Evolutionary conservation across 2,113 vertebrate species (phyloP), one percentile per base, ranked within the genome.

Genomic region (Leptosomus discolor): DNA sequence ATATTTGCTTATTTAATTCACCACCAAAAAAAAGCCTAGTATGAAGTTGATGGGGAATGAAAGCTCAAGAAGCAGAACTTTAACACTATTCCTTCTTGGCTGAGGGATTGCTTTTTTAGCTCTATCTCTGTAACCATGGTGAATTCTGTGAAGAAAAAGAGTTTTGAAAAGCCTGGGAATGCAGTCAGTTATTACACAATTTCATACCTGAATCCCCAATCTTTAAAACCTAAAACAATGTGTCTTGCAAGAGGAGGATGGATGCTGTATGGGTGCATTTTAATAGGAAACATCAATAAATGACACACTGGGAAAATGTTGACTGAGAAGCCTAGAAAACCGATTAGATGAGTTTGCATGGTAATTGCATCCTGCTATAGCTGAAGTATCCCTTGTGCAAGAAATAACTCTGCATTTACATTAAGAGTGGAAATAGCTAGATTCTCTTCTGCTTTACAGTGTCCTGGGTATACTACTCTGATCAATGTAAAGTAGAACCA

Each of bases 51-150:
- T 71, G 34, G 26, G 16, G 26, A 92, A 89, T 56, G 46, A 93
- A 93, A 91, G 39, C 46, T 56, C 48, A 67, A 65, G 56, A 92
- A 91, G 45, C 19, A 95, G 60, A 90, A 94, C 19, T 93, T 77
- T 53, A 90, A 16, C 11, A 37, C 27, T 84, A 21, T 63, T 90
- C 53, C 12, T 80, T 81, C 94, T 91, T 43, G n/a, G 39, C 36
- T 77, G 29, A 77, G 41, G 1, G 32, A 6, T 14, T 90, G 37
- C 3, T 32, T 65, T 82, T 68, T 43, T 89, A 37, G 5, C 22
- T 91, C 64, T 77, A 15, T 81, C 67, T 73, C 56, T 41, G 88
- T 95, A 92, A 91, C 82, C 73, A 85, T 96, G 70, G 89, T 91
- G 88, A 96, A 89, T 94, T 88, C 83, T 67, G 27, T 75, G 76